Percentiles rank a stretch among this genome's conserved stretches.
These are phyloP conservation scores for Caenorhabditis sp. DNA, from an alignment of 2,888 invertebrate species.

Conservation along the genomic window DNA sequence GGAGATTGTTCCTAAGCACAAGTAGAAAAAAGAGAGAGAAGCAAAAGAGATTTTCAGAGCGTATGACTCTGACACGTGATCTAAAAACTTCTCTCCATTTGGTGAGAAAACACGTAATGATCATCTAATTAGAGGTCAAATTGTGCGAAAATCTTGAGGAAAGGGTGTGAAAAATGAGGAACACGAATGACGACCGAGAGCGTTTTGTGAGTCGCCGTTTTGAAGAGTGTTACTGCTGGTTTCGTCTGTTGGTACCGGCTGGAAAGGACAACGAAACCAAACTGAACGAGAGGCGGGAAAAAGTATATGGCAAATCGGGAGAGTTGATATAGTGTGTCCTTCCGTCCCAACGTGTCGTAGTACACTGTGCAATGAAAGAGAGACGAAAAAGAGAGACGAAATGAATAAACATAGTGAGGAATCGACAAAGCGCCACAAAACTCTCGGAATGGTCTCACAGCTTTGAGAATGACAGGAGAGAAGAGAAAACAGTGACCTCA, in stretches of 20 bases:
- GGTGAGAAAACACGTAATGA: slow-evolving; percentile 2
- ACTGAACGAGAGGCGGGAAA: slow-evolving; percentile 22
- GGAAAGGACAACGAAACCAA: slow-evolving; percentile 32
- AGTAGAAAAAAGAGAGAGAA: background rate
- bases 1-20: background rate
- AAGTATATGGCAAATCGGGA: slow-evolving; percentile 48
- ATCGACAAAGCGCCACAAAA: slow-evolving; percentile 39
- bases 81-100: slow-evolving; percentile 3
- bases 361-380: slow-evolving; percentile 20
- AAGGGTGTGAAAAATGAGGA: slow-evolving; percentile 33
- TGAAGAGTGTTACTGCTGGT: no score
- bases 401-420: slow-evolving; percentile 59
- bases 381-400: slow-evolving; percentile 40
- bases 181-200: slow-evolving; percentile 1
- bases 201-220: no score
- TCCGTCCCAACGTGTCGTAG: background rate
- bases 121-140: slow-evolving; percentile 12
- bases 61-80: background rate
- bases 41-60: slow-evolving; percentile 4
- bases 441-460: slow-evolving; percentile 22
- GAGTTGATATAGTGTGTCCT: slow-evolving; percentile 58
- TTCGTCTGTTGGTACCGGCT: no score
- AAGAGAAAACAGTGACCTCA: slow-evolving; percentile 16
- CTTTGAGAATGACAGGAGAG: background rate
- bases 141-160: background rate